Evolutionary conservation across 2,113 vertebrate species (phyloP).

Genomic region (Cyanoderma ruficeps): DNA sequence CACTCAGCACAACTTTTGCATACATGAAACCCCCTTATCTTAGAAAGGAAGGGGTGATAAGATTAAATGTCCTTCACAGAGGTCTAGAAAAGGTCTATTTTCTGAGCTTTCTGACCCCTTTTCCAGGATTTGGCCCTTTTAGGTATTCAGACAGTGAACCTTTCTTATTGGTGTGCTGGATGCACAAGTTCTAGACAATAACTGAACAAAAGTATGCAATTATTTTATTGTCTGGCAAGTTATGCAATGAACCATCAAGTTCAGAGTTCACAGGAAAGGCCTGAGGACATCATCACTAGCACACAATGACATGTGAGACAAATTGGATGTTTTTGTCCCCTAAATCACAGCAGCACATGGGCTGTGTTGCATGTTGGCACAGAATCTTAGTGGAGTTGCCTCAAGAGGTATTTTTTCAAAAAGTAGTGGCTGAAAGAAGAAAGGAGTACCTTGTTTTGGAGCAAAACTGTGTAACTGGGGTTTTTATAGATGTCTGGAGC

Average conservation of each 20-base stretch:
- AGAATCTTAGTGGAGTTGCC: neutral
- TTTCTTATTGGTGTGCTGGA: neutral
- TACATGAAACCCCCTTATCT: conserved; percentile 1
- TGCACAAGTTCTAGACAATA: neutral
- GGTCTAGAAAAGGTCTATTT: neutral
- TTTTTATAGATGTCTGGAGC: neutral
- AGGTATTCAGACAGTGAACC: neutral
- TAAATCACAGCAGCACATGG: neutral
- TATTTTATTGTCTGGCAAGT: neutral
- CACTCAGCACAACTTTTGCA: neutral
- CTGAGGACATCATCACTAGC: neutral
- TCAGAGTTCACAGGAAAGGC: neutral
- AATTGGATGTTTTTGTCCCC: neutral
- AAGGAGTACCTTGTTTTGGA: neutral
- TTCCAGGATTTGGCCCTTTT: neutral
- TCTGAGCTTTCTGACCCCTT: neutral
- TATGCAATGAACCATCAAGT: neutral
- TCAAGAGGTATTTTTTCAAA: neutral
- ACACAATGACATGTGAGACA: neutral
- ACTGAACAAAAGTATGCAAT: neutral
- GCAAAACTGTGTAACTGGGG: neutral
- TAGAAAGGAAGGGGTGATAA: neutral
- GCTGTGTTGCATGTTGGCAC: neutral
- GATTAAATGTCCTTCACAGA: conserved; percentile 2
- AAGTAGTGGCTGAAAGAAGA: neutral